Evolutionary conservation across 37 sponge, comb jelly and placozoan genomes (phyloP).

Genomic region (Halichondria panicea): DNA sequence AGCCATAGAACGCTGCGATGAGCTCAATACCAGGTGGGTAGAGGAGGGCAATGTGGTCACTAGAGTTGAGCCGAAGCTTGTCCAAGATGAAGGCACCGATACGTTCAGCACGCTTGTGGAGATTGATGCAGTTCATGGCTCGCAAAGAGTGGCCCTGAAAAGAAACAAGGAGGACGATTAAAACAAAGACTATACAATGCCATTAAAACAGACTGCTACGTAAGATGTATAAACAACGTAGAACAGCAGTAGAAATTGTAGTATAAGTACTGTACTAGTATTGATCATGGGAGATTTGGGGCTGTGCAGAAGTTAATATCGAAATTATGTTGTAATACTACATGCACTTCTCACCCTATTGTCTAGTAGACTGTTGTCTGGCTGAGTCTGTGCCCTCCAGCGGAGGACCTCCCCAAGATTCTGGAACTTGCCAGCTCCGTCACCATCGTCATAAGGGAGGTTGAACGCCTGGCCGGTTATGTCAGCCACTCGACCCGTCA

Average conservation of each 20-base stretch:
- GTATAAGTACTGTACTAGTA: background rate
- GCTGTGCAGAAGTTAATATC: background rate
- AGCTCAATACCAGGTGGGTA: conserved; percentile 87
- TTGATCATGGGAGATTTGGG: background rate
- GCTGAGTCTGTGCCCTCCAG: conserved; percentile 72
- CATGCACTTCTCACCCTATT: conserved; percentile 44
- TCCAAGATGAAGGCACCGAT: conserved; percentile 71
- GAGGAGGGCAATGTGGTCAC: conserved; percentile 88
- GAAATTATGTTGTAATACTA: background rate
- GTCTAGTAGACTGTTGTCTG: conserved; percentile 76
- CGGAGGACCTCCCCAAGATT: conserved; percentile 72
- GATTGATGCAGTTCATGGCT: conserved; percentile 52
- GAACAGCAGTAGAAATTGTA: too few relatives aligned
- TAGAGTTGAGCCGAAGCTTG: conserved; percentile 66
- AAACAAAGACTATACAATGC: too few relatives aligned
- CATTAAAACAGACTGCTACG: too few relatives aligned
- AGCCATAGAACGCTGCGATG: conserved; percentile 89
- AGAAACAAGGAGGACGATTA: too few relatives aligned
- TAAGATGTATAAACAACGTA: too few relatives aligned
- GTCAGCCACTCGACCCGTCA: conserved; percentile 68
- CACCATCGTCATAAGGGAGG: conserved; percentile 39
- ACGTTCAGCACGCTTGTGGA: conserved; percentile 88
- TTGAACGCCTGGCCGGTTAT: conserved; percentile 6
- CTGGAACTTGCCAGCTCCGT: conserved; percentile 62
- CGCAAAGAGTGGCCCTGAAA: conserved; percentile 67